These are phyloP conservation scores for Eleutherodactylus coqui DNA, from an alignment of 2,797 vertebrate species.

Conservation along the genomic window DNA sequence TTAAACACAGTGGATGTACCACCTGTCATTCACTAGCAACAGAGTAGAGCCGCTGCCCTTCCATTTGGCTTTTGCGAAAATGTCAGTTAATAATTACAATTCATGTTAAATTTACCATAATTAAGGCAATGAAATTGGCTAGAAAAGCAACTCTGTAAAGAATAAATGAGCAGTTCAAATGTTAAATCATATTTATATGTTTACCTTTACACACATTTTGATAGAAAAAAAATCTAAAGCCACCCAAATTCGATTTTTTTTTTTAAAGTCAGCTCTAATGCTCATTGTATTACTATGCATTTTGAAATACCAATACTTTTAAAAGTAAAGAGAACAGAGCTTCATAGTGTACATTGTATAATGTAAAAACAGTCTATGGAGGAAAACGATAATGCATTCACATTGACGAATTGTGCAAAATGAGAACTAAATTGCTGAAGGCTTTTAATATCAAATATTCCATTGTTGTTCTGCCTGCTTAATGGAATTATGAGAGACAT, in stretches of 20 bases:
- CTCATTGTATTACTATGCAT: not conserved
- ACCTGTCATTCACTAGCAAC: conserved; percentile 44
- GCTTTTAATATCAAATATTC: too few species aligned
- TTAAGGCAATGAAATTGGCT: not conserved
- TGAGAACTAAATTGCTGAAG: too few species aligned
- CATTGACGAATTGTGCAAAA: too few species aligned
- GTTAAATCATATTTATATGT: not conserved
- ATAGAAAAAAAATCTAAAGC: not conserved
- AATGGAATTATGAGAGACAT: too few species aligned
- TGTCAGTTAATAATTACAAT: conserved; percentile 26
- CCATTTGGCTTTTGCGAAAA: not conserved
- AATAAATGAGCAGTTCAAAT: not conserved
- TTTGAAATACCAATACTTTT: too few species aligned
- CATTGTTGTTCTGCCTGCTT: too few species aligned
- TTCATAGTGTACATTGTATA: too few species aligned
- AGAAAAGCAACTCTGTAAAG: not conserved
- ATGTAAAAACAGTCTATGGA: too few species aligned
- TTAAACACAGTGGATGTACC: conserved; percentile 37
- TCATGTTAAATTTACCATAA: conserved; percentile 34
- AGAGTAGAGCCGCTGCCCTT: not conserved
- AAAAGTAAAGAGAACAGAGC: too few species aligned
- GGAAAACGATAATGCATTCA: too few species aligned
- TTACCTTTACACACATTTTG: not conserved
- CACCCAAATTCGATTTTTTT: not conserved
- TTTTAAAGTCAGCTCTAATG: not conserved